Evolutionary conservation across 2,797 vertebrate genomes (phyloP).

Genomic region (Enteromius mattozi): DNA sequence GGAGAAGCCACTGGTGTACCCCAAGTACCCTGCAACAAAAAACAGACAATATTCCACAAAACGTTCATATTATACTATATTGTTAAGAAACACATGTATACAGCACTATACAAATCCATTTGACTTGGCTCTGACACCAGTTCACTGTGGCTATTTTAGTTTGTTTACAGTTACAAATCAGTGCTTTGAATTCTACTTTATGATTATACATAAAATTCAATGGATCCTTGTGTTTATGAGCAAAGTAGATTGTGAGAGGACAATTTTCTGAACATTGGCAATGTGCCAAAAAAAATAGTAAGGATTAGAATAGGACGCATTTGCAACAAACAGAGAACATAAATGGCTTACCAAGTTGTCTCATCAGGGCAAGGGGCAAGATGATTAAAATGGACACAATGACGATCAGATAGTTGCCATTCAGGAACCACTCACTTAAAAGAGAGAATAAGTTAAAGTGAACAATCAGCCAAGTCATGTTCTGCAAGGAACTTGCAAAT

Average conservation of each 20-base stretch:
- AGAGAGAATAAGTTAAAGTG: not conserved
- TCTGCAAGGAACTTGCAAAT: not conserved
- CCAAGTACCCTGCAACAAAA: slow-evolving; percentile 86
- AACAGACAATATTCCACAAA: slow-evolving; percentile 24
- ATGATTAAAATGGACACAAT: slow-evolving; percentile 86
- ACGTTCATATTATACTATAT: slow-evolving; percentile 18
- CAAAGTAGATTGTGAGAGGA: slow-evolving; percentile 1
- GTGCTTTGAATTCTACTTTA: not conserved
- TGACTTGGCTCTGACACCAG: not conserved
- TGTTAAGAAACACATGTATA: not conserved
- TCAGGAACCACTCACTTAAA: slow-evolving; percentile 88
- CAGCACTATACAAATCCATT: not conserved
- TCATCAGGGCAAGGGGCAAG: slow-evolving; percentile 91
- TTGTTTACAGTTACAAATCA: not conserved
- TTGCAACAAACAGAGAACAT: not conserved
- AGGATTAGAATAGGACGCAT: not conserved
- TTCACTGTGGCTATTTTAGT: not conserved
- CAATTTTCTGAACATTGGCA: not conserved
- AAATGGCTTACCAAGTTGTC: slow-evolving; percentile 86
- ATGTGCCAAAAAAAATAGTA: not conserved
- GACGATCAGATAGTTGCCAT: slow-evolving; percentile 90
- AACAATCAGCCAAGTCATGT: not conserved
- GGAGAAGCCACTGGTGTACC: slow-evolving; percentile 96
- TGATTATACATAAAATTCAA: not conserved
- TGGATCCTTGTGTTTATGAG: not conserved